Percentiles rank a stretch among this genome's conserved stretches.
Conservation (phyloP, 1,140 invertebrate species). For the Sycobia sp. region DNA sequence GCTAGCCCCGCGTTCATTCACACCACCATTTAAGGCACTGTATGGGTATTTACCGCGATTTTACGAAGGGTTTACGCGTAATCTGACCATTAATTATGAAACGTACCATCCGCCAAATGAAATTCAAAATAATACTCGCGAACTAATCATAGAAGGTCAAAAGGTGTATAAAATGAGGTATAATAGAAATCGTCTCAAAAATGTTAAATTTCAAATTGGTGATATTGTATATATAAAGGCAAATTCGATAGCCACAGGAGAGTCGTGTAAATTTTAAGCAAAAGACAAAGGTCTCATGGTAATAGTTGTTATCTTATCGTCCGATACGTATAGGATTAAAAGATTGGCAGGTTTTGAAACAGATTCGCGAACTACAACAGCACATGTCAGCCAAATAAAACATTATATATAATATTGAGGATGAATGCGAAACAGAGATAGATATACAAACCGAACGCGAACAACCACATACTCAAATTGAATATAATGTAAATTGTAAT, state of each 20-base stretch:
- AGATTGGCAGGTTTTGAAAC: neutral
- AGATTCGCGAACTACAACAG: neutral
- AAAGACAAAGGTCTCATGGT: constrained; percentile 26
- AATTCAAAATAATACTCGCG: constrained; percentile 16
- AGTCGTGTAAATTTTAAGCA: constrained; percentile 30
- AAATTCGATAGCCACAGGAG: constrained; percentile 21
- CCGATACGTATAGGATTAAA: constrained; percentile 27
- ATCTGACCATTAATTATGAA: constrained; percentile 25
- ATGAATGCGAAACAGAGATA: too few relatives aligned
- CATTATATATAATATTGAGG: too few relatives aligned
- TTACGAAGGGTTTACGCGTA: constrained; percentile 19
- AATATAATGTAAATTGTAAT: too few relatives aligned
- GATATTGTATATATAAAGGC: constrained; percentile 37
- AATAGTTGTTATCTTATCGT: constrained; percentile 3
- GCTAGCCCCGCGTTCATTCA: too few relatives aligned
- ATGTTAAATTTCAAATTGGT: too few relatives aligned
- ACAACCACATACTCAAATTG: too few relatives aligned
- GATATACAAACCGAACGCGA: too few relatives aligned
- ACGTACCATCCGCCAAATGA: constrained; percentile 15
- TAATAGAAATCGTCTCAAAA: constrained; percentile 19
- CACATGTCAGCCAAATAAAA: neutral
- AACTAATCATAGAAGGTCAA: constrained; percentile 15
- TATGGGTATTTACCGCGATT: too few relatives aligned
- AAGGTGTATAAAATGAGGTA: constrained; percentile 26
- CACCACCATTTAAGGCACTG: too few relatives aligned